Evolutionary conservation across 2,797 vertebrate genomes (phyloP).

Genomic region (Mionectes olivaceus): DNA sequence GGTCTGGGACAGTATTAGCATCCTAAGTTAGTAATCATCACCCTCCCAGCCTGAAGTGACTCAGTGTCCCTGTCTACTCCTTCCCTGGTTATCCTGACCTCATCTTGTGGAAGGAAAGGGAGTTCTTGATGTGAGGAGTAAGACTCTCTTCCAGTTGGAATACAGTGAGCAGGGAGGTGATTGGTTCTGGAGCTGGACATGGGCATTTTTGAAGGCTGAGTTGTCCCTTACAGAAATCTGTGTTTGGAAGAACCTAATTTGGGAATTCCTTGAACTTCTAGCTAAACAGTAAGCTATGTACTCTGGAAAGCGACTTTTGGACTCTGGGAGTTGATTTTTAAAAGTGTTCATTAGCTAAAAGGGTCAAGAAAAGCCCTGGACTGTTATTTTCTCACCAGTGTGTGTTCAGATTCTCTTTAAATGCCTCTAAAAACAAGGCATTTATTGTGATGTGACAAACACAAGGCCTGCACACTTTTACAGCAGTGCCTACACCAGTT

Average conservation of each 20-base stretch:
- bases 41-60: neutral
- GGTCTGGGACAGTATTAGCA: neutral
- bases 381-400: neutral
- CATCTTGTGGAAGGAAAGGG: neutral
- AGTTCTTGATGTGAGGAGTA: neutral
- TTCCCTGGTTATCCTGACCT: neutral
- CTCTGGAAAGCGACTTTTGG: conserved; percentile 6
- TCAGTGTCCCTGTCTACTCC: neutral
- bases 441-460: neutral
- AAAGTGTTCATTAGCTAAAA: neutral
- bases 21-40: neutral
- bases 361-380: neutral
- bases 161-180: neutral
- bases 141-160: neutral
- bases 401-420: neutral
- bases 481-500: neutral
- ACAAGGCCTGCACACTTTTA: neutral
- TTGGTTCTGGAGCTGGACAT: neutral
- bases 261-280: neutral
- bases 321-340: neutral
- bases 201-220: neutral
- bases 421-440: neutral
- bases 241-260: neutral
- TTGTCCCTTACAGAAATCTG: neutral
- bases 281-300: conserved; percentile 24